Evolutionary conservation across 2,888 invertebrate species (phyloP), one percentile per base, ranked within the genome.

Genomic region (Coenonympha arcania): DNA sequence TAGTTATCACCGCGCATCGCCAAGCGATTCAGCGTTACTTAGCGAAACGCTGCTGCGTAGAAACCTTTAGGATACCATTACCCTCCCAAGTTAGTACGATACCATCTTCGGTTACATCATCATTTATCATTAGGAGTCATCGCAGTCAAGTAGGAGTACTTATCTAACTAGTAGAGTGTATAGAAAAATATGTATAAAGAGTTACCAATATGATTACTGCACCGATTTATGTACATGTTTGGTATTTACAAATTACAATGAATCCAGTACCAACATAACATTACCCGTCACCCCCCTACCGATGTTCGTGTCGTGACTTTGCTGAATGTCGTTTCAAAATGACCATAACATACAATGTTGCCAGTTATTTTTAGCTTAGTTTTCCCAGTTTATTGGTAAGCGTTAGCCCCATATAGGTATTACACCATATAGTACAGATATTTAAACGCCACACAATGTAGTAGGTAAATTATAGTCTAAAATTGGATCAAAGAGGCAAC

Each of bases 401-500:
- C 6, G 39, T 24, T 39, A 28, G 18, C 6, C 28, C n/a, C 41
- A 30, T 28, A 41, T 28, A n/a, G n/a, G n/a, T n/a, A n/a, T 6
- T 40, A 9, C 15, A 39, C 6, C 13, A 36, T 36, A 20, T 31
- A 15, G 6, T 31, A 3, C 8, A 34, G 6, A 43, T 20, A 31
- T 4, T 13, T 8, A 20, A 31, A 9, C 2, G n/a, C 13, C 22
- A 20, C 37, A 15, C 9, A 11, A 11, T 24, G 11, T n/a, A 44
- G n/a, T 13, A 40, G 9, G 28, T 16, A 24, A 13, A 26, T n/a
- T n/a, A n/a, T 24, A 44, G 44, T 46, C 47, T 46, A 47, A 22
- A 30, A 43, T 41, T 13, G 37, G 44, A 54, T 26, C 18, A 28
- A 15, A 44, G 36, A 48, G 22, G 44, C 42, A 41, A 16, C 18